Base-by-base conservation (phyloP, 35 echinoderm and acorn worm species). In the Apostichopus californicus region DNA sequence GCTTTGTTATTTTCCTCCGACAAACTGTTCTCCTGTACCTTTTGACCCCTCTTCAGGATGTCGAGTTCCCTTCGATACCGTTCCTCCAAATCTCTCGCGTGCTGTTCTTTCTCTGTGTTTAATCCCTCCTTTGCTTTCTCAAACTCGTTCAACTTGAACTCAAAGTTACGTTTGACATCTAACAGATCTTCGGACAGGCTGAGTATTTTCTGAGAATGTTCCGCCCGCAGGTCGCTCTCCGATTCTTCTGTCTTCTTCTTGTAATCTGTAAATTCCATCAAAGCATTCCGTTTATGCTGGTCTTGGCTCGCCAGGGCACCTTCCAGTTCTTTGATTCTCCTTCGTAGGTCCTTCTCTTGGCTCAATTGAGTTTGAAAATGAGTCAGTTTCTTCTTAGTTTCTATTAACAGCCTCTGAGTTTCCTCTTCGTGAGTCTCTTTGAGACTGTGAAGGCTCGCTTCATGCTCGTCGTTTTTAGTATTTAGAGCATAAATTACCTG, bases 401-500 rank as follows among this genome's bases (percentile, higher is more conserved):
- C 93, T 18, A 84, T 59, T 60, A 99, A 87, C 1, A 99, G 77
- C 84, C 96, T 91, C 73, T 96, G 95, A 46, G 95, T 82, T 54
- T 99, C 97, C 56, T 96, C 93, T 56, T 99, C 97, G 77, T 99
- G 97, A n/a, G 91, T 79, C 21, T 95, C 95, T 73, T 95, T 96
- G 56, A 99, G 88, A 72, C 55, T 93, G 63, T 99, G 91, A 53
- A 99, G 77, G 55, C 90, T 81, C 65, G 91, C 87, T 57, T 99
- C 97, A 87, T 99, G 97, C 77, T 99, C 97, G 95, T 99, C 97
- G 86, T 99, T 99, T 79, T 99, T 99, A 0, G 97, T 96, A 73
- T 99, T 99, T 12, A 99, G 91, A 68, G 97, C 95, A 93, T 99
- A 99, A 23, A 99, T 99, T 22, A 99, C 97, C 97, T 99, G 93